Evolutionary conservation across 2,113 vertebrate species (phyloP).

Genomic region (Hemicordylus capensis): DNA sequence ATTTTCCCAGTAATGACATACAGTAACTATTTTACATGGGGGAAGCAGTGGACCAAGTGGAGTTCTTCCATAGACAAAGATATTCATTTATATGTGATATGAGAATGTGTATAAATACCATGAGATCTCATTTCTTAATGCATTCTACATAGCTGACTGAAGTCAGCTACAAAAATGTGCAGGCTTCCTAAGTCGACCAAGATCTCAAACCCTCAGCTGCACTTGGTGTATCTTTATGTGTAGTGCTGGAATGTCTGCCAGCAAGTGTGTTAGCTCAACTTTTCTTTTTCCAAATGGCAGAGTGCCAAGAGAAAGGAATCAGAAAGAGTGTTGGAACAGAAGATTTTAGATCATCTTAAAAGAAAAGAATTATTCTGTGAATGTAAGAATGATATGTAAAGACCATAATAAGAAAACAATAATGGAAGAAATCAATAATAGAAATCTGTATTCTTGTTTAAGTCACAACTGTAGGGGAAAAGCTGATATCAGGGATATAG

Average conservation of each 20-base stretch:
- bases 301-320: conserved; percentile 24
- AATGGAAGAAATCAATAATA: neutral
- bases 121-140: conserved; percentile 51
- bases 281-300: conserved; percentile 47
- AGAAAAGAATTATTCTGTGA: neutral
- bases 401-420: neutral
- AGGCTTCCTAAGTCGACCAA: conserved; percentile 61
- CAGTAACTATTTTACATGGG: conserved; percentile 41
- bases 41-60: conserved; percentile 32
- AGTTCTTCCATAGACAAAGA: conserved; percentile 49
- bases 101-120: conserved; percentile 56
- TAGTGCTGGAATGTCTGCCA: conserved; percentile 18
- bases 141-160: conserved; percentile 56
- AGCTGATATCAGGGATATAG: neutral
- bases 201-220: conserved; percentile 36
- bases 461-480: neutral
- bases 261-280: conserved; percentile 45
- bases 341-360: conserved; percentile 14
- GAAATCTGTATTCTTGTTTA: neutral
- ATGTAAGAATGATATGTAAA: neutral
- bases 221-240: conserved; percentile 4
- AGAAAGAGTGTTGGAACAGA: conserved; percentile 39
- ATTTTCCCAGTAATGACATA: conserved; percentile 25
- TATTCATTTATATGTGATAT: conserved; percentile 56
- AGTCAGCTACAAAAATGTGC: conserved; percentile 51